These are phyloP conservation scores for Prietella phreatophila DNA, from an alignment of 2,113 vertebrate species.

Conservation along the genomic window DNA sequence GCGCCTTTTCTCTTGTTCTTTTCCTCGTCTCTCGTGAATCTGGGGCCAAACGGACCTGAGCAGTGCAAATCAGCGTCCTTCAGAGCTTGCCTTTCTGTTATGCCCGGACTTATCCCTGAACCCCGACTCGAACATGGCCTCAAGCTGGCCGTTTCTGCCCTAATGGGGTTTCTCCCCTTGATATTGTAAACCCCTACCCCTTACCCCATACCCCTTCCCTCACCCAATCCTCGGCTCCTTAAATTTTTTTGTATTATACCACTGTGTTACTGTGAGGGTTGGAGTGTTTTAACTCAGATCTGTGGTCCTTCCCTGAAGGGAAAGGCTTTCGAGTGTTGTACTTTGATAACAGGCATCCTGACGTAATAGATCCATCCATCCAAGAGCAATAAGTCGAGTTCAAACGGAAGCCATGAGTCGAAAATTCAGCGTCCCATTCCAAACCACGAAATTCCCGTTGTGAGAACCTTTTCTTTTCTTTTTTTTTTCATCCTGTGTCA, in stretches of 20 bases:
- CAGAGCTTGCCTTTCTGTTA: slow-evolving; percentile 49
- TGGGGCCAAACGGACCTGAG: slow-evolving; percentile 58
- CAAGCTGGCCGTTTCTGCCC: not conserved
- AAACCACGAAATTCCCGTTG: slow-evolving; percentile 28
- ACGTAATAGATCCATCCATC: slow-evolving; percentile 46
- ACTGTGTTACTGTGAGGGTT: slow-evolving; percentile 54
- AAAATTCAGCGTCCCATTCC: slow-evolving; percentile 29
- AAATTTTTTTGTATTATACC: slow-evolving; percentile 46
- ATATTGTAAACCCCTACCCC: slow-evolving; percentile 11
- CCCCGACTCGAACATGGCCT: slow-evolving; percentile 23
- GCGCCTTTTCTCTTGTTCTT: slow-evolving; percentile 53
- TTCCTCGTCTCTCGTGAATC: slow-evolving; percentile 45
- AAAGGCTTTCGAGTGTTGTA: slow-evolving; percentile 38
- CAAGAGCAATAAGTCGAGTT: slow-evolving; percentile 60
- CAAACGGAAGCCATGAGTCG: slow-evolving; percentile 50
- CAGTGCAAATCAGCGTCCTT: slow-evolving; percentile 45
- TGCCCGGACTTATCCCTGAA: slow-evolving; percentile 39
- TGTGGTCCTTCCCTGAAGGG: slow-evolving; percentile 42
- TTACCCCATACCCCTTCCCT: not conserved
- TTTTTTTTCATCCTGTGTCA: slow-evolving; percentile 17
- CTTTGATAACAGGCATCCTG: slow-evolving; percentile 49
- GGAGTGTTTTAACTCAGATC: slow-evolving; percentile 45
- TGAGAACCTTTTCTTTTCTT: not conserved
- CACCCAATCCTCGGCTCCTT: not conserved
- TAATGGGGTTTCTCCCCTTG: not conserved